Evolutionary conservation across 2,888 invertebrate genomes (phyloP), one percentile per base, ranked within the genome.

Genomic region (Tortricodes alternella): DNA sequence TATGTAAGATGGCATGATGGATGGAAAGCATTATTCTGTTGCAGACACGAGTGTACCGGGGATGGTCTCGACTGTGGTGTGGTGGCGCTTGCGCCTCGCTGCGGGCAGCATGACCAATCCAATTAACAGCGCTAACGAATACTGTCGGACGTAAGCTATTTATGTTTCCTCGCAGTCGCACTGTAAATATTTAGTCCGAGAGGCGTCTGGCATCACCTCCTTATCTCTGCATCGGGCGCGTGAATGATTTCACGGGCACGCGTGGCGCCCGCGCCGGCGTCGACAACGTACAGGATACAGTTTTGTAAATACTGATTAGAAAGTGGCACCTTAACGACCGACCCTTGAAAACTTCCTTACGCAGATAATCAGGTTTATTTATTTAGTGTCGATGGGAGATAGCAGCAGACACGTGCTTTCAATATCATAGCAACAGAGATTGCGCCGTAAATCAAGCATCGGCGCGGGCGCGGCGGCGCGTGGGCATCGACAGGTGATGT

Each of bases 131-230:
- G 81, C 80, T 82, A 85, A 86, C 80, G 82, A 84, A 80, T 79
- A 71, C 80, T 78, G 85, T 84, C 83, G 73, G 78, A 71, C 77
- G 76, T 70, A 64, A 71, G 78, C 83, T 89, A 87, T 89, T 89
- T 89, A 88, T 83, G 84, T 88, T 86, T 85, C 83, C 87, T 76
- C 72, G 74, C 78, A 83, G 80, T 81, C 76, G 68, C 80, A 84
- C 74, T 84, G 89, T 89, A 89, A 89, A 89, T 86, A 89, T 89
- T 89, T 87, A 83, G 84, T 76, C 73, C 74, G 70, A 74, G 74
- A 76, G 74, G 83, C 80, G 85, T 88, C 88, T 88, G 89, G 85
- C 76, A 76, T 75, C 71, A 73, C 79, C 78, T 80, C 74, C 78
- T 85, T 85, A 88, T 88, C 86, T 80, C 76, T 76, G 71, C 73